Conservation (phyloP, 2,113 vertebrate genomes). For the Fukomys damarensis region DNA sequence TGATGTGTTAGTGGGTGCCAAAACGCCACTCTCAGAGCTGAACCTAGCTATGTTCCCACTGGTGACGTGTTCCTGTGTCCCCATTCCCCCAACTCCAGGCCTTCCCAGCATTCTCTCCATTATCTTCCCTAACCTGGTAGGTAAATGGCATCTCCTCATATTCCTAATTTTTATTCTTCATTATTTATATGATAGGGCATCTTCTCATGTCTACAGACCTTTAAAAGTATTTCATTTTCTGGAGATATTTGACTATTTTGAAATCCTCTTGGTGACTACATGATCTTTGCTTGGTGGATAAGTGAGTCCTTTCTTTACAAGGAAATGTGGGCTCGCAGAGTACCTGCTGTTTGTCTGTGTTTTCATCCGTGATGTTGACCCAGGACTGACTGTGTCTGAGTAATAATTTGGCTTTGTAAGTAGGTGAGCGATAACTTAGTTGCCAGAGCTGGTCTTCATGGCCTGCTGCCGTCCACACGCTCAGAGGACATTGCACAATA, state of each 20-base stretch:
- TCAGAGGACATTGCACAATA: accelerated
- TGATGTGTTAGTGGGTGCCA: not conserved
- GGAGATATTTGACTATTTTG: slow-evolving; percentile 15
- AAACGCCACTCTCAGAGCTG: not conserved
- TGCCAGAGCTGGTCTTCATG: not conserved
- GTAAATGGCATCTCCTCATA: not conserved
- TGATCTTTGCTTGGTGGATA: not conserved
- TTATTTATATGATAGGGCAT: not conserved
- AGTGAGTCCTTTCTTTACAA: not conserved
- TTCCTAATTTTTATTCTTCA: slow-evolving; percentile 20
- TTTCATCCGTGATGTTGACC: not conserved
- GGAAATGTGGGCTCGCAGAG: not conserved
- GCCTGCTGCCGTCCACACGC: not conserved
- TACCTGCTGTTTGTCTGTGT: slow-evolving; percentile 30
- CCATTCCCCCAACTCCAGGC: not conserved
- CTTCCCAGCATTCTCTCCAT: not conserved
- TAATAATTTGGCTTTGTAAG: slow-evolving; percentile 27
- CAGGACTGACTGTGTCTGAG: slow-evolving; percentile 35
- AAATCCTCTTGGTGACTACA: not conserved
- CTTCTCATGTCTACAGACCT: not conserved
- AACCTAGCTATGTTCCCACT: not conserved
- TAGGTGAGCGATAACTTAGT: not conserved
- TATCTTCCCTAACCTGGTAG: not conserved
- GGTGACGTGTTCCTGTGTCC: too few species aligned
- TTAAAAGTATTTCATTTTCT: not conserved